Evolutionary conservation across 1,140 invertebrate genomes (phyloP), one percentile per base, ranked within the genome.

Genomic region (Himalopsyche phryganea): DNA sequence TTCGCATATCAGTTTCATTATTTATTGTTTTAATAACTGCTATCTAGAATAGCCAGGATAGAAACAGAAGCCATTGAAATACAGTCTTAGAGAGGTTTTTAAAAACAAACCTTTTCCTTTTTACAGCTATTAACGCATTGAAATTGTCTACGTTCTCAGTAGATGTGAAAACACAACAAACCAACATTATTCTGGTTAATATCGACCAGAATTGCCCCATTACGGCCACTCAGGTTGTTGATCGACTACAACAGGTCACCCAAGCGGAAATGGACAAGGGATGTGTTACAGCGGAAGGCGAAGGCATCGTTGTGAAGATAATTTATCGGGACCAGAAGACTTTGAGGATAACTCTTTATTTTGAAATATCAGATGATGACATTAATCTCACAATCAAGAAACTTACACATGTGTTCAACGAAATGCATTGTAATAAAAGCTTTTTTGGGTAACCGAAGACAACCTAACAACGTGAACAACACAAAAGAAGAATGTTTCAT

Each of bases 101-200:
- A n/a, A n/a, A n/a, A n/a, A n/a, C n/a, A n/a, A n/a, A n/a, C n/a
- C n/a, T n/a, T 28, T 28, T 28, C 9, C 9, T 28, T 28, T 28
- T 28, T 9, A 28, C 71, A 89, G 88, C 80, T 7, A 84, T 91
- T 52, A 69, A 81, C 38, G 72, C 80, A 1, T 65, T 80, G 40
- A 71, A 74, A 36, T 79, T 82, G 36, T 76, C 76, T 50, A 73
- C 76, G 10, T 79, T 90, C 48, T 68, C 61, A 0, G 85, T 92
- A 9, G 82, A 93, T 64, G 61, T 86, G n/a, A 69, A 77, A 4
- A 77, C 67, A 3, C 76, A 88, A 1, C 83, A 92, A 56, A 88
- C 87, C 0, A 95, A 95, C 67, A 94, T 95, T 56, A 69, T 94
- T 6, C 79, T 91, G 61, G 67, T 93, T 6, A 73, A 83, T 10